Evolutionary conservation across 2,113 vertebrate species (phyloP), one percentile per base, ranked within the genome.

Genomic region (Potamarius usumacintae): DNA sequence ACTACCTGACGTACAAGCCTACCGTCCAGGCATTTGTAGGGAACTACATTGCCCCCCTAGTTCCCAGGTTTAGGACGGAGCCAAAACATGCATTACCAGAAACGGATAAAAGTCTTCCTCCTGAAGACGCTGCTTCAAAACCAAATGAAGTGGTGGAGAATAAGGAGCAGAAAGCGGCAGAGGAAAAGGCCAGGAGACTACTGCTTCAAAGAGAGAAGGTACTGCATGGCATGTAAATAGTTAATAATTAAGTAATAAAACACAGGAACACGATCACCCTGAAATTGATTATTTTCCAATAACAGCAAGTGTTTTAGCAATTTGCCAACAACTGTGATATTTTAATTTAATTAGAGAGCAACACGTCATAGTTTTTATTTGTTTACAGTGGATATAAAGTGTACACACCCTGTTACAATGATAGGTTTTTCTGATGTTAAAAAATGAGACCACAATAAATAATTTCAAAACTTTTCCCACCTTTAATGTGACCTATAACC

Each of bases 1-100:
- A 95, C 90, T 97, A 99, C 91, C 93, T 99, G 90, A 96, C 96
- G 0, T 96, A 96, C 86, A 96, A 94, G 86, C 97, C 97, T 89
- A 97, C 96, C 0, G 96, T 99, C 14, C 98, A 99, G 69, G 97
- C 97, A 65, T 97, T 99, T 92, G 97, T 99, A 11, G 97, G 97
- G 89, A 97, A 94, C 91, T 99, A 98, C 90, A 96, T 99, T 67
- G 95, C 95, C 69, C 96, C 97, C 12, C 90, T 99, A 86, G 97
- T 98, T 67, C 97, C 97, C 22, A 98, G 95, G 88, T 95, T 98
- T 90, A 94, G 95, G 14, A 94, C 91, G 0, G 97, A 98, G 42
- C n/a, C 94, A 57, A 98, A 96, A 93, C 92, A 58, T 83, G 86
- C 87, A 34, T 25, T 92, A 5, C 88, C 90, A 86, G 93, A 93